Evolutionary conservation across 2,888 invertebrate species (phyloP).

Genomic region (Sesia apiformis): DNA sequence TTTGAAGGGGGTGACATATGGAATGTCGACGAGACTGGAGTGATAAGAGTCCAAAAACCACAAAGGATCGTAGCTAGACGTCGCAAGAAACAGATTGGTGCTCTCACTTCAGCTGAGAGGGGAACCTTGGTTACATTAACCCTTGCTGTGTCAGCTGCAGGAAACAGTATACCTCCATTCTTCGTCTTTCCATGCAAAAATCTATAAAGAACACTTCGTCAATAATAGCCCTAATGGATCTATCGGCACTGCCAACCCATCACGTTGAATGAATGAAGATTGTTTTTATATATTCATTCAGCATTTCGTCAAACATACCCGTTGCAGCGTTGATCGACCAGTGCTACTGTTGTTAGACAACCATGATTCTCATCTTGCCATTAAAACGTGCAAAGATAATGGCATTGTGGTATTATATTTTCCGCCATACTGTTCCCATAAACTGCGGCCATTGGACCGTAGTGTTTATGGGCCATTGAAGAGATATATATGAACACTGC

Average conservation of each 20-base stretch:
- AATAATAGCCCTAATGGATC: constrained; percentile 17
- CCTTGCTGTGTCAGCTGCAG: constrained; percentile 14
- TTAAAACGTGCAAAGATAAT: constrained; percentile 15
- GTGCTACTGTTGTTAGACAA: constrained; percentile 21
- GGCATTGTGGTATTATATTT: constrained; percentile 18
- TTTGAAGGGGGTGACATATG: constrained; percentile 14
- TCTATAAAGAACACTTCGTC: constrained; percentile 17
- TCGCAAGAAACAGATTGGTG: constrained; percentile 1
- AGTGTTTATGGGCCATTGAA: constrained; percentile 9
- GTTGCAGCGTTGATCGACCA: constrained; percentile 5
- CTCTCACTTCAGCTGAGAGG: constrained; percentile 4
- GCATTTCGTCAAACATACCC: constrained; percentile 14
- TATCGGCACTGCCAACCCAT: constrained; percentile 11
- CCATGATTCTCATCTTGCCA: constrained; percentile 18
- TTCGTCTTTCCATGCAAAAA: constrained; percentile 21
- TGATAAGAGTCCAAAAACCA: constrained; percentile 4
- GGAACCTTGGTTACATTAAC: constrained; percentile 2
- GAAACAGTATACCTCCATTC: constrained; percentile 21
- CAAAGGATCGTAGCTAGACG: constrained; percentile 2
- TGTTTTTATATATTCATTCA: constrained; percentile 17
- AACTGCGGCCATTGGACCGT: constrained; percentile 9
- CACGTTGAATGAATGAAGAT: constrained; percentile 16
- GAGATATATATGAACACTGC: constrained; percentile 5
- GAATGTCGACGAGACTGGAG: constrained; percentile 5
- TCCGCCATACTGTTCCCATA: constrained; percentile 16